Percentiles rank a stretch among this genome's conserved stretches.
phyloP scores from a whole-genome alignment of 2,888 invertebrate genomes.

The Mystacides longicornis region DNA sequence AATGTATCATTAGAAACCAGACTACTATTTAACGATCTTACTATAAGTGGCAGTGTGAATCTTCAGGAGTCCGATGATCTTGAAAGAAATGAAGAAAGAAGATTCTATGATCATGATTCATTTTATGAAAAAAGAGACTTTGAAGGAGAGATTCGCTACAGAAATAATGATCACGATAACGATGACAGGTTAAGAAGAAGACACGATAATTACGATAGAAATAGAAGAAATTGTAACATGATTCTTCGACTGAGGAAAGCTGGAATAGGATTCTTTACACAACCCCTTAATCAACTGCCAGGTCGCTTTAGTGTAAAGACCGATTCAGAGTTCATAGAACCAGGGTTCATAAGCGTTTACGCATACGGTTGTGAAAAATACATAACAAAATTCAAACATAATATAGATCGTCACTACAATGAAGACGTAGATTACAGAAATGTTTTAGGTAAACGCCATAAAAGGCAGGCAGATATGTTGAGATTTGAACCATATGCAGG shows the following conservation, averaged over 20 bases:
- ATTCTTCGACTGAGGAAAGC: constrained; percentile 67
- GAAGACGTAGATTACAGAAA: constrained; percentile 20
- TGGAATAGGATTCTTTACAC: constrained; percentile 71
- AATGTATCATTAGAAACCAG: constrained; percentile 70
- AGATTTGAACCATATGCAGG: constrained; percentile 37
- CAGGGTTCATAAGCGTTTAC: constrained; percentile 77
- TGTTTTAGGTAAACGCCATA: constrained; percentile 20
- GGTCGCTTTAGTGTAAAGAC: constrained; percentile 69
- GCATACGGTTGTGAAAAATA: constrained; percentile 72
- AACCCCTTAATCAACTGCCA: constrained; percentile 59
- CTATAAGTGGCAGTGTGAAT: constrained; percentile 70
- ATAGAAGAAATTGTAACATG: constrained; percentile 64
- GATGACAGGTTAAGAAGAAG: constrained; percentile 37
- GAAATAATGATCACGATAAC: constrained; percentile 39
- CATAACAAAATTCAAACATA: constrained; percentile 28
- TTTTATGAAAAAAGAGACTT: constrained; percentile 24
- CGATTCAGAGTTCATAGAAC: constrained; percentile 77
- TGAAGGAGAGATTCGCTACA: constrained; percentile 28
- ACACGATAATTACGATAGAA: constrained; percentile 34
- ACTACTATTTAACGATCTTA: constrained; percentile 69
- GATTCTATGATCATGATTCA: constrained; percentile 18
- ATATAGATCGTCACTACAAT: constrained; percentile 14
- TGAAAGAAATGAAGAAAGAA: constrained; percentile 30
- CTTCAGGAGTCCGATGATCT: constrained; percentile 44
- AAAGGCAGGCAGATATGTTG: constrained; percentile 38